Conservation (phyloP, 2,797 vertebrate genomes). For the Melanogrammus aeglefinus region DNA sequence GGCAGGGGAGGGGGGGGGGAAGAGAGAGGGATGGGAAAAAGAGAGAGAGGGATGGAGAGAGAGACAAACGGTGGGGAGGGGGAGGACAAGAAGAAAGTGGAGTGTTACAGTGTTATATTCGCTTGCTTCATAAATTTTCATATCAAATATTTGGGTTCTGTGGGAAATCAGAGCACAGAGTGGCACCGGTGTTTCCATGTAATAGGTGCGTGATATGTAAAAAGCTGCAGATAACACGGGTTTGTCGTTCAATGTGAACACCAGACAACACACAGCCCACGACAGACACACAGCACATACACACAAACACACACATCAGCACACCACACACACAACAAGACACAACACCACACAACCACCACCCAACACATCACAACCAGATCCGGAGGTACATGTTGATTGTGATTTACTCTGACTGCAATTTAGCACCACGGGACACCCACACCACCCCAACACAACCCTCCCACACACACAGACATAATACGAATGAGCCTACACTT, state of each 20-base stretch:
- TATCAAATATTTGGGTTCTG: conserved; percentile 60
- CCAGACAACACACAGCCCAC: conserved; percentile 24
- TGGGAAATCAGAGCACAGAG: conserved; percentile 49
- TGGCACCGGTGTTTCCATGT: conserved; percentile 48
- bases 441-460: conserved; percentile 35
- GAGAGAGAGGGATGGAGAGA: not conserved
- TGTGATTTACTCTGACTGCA: conserved; percentile 29
- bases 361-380: conserved; percentile 26
- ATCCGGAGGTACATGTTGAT: too few species aligned
- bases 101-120: conserved; percentile 62
- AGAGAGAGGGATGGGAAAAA: conserved; percentile 14
- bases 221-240: conserved; percentile 48
- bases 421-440: too few species aligned
- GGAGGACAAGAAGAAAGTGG: conserved; percentile 15
- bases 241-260: conserved; percentile 5
- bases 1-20: not conserved
- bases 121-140: conserved; percentile 57
- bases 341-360: conserved; percentile 26
- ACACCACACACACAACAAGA: conserved; percentile 15
- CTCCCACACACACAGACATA: conserved; percentile 20
- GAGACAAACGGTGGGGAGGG: conserved; percentile 6
- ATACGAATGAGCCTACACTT: conserved; percentile 14
- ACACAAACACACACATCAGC: conserved; percentile 11
- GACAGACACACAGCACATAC: too few species aligned
- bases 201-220: conserved; percentile 61